A percentile compares a stretch with the other conserved stretches of the same genome.
Conservation (phyloP, 2,888 invertebrate genomes). For the Volucella inanis region DNA sequence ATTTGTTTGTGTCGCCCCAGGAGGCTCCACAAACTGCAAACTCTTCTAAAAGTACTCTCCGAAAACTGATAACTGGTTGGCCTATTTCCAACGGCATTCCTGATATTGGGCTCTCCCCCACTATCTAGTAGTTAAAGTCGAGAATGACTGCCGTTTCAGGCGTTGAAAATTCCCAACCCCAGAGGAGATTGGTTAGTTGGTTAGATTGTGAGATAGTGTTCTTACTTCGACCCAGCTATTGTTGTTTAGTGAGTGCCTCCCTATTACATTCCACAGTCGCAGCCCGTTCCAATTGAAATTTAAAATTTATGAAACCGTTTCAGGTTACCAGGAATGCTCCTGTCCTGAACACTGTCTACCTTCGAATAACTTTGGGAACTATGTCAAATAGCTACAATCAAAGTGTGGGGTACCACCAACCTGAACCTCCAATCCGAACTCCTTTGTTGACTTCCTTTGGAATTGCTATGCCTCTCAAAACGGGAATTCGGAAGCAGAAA, state of each 20-base stretch:
- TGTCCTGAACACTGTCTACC: slow-evolving; percentile 34
- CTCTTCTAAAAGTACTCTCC: no score
- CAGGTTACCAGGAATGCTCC: slow-evolving; percentile 63
- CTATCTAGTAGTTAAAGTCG: not conserved
- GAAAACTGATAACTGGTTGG: slow-evolving; percentile 4
- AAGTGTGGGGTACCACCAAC: slow-evolving; percentile 41
- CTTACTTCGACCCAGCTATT: slow-evolving; percentile 9
- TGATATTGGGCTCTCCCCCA: not conserved
- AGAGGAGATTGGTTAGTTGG: not conserved
- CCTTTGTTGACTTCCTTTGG: slow-evolving; percentile 34
- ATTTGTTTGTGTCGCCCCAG: slow-evolving; percentile 35
- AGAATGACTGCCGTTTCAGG: not conserved
- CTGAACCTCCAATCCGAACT: not conserved
- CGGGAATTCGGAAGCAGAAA: not conserved
- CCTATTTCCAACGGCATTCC: slow-evolving; percentile 20
- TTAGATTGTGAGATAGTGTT: slow-evolving; percentile 5
- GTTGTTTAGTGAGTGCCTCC: slow-evolving; percentile 24
- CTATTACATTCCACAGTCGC: slow-evolving; percentile 33
- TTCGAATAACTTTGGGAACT: slow-evolving; percentile 28
- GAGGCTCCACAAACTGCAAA: not conserved
- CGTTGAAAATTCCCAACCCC: not conserved
- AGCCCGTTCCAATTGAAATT: slow-evolving; percentile 55
- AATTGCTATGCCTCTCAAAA: slow-evolving; percentile 14
- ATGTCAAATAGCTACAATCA: slow-evolving; percentile 63
- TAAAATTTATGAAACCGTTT: slow-evolving; percentile 70